These are phyloP conservation scores for Andricus curvator DNA, from an alignment of 2,888 invertebrate species.

Conservation along the genomic window DNA sequence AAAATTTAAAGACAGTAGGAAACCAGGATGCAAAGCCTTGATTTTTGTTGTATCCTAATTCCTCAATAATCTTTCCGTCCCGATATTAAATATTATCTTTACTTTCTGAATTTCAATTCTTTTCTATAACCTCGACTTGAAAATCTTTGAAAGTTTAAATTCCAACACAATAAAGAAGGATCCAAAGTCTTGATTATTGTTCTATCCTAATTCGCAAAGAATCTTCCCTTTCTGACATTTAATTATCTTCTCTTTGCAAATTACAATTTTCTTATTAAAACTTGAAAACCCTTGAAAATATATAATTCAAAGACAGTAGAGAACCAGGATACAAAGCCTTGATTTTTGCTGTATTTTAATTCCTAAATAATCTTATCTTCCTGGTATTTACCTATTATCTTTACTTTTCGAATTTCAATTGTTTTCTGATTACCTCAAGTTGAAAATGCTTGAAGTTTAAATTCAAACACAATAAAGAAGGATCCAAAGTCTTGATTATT, in stretches of 20 bases:
- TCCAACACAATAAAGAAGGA: no score
- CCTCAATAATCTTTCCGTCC: not conserved
- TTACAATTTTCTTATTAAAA: not conserved
- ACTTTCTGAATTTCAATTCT: no score
- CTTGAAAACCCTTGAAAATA: no score
- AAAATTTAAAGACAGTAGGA: accelerated
- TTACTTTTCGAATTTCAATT: not conserved
- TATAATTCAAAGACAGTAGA: not conserved
- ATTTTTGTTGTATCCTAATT: no score
- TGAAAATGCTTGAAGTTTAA: not conserved
- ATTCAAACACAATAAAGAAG: no score
- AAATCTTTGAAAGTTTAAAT: no score
- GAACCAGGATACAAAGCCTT: not conserved
- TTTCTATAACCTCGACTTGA: no score
- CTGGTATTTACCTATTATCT: not conserved
- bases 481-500: no score
- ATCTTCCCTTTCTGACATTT: not conserved
- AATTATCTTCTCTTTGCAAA: no score
- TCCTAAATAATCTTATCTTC: not conserved
- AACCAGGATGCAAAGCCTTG: no score
- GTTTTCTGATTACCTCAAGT: not conserved
- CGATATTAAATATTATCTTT: not conserved
- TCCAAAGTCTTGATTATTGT: no score
- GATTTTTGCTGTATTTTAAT: not conserved
- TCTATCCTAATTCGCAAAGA: no score